Base-by-base conservation (phyloP, 2,113 vertebrate species). In the Progne subis region DNA sequence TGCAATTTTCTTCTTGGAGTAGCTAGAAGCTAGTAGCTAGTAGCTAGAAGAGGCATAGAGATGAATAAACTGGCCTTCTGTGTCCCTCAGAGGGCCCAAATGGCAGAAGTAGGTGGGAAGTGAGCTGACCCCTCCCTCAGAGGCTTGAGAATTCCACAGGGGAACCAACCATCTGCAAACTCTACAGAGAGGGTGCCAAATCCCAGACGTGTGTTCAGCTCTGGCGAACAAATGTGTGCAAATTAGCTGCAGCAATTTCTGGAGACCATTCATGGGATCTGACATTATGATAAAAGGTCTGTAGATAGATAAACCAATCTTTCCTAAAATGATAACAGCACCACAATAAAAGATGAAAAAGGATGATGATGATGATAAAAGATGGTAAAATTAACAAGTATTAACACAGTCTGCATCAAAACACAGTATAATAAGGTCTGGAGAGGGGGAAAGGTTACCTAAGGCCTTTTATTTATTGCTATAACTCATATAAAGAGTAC, bases 221-320 rank as follows among this genome's bases (percentile, higher is more conserved):
- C 37, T 41, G 32, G 46, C 0, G 0, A 59, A 34, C 19, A 29
- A 63, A 21, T 60, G 2, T 14, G 23, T n/a, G 28, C 0, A 0
- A 59, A 67, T 25, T 31, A 55, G 21, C 14, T n/a, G 41, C 61
- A 61, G 32, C 41, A 52, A 1, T 25, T 59, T 78, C 15, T 55
- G 47, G 23, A 1, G 8, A 39, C 18, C 1, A 2, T 68, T 31
- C 0, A 0, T 6, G 26, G 28, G 31, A 46, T 55, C 19, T n/a
- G 39, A 61, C 14, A 9, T 14, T 41, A 4, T 8, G 32, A 6
- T 41, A 9, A 7, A 46, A 46, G 4, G 2, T 18, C 55, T 56
- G 18, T 29, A 52, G 26, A 8, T 60, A 18, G 21, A 47, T 43
- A 79, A 92, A 76, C 7, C 17, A 65, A 4, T 43, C 23, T 32